These are phyloP conservation scores for Salvelinus fontinalis DNA, from an alignment of 2,113 vertebrate species.

Conservation along the genomic window DNA sequence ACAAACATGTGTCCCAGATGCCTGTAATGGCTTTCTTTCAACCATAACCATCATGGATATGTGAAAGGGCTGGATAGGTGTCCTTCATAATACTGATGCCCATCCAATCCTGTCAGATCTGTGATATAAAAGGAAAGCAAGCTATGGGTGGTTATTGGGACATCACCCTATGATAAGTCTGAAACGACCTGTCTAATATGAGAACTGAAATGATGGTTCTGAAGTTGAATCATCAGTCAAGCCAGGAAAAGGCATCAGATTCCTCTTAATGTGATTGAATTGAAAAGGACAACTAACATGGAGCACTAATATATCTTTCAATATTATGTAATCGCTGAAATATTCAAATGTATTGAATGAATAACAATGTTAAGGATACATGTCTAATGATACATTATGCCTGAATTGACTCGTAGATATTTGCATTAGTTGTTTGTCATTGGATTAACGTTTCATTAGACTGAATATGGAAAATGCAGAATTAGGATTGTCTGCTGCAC, in stretches of 20 bases:
- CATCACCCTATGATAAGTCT: no score
- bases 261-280: background rate
- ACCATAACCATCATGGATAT: background rate
- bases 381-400: conserved; percentile 54
- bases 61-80: background rate
- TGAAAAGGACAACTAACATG: conserved; percentile 21
- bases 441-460: conserved; percentile 48
- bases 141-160: background rate
- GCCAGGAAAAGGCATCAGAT: background rate
- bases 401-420: conserved; percentile 50
- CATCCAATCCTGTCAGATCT: background rate
- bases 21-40: background rate
- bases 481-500: conserved; percentile 56
- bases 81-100: background rate
- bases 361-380: conserved; percentile 46
- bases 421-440: conserved; percentile 45
- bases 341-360: conserved; percentile 50
- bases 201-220: no score
- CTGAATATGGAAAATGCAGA: conserved; percentile 36
- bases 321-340: conserved; percentile 38
- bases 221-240: background rate
- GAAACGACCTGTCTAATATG: no score
- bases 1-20: background rate
- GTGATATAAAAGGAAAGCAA: background rate
- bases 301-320: conserved; percentile 61